Percentiles rank a stretch among this genome's conserved stretches.
phyloP scores from a whole-genome alignment of 1,140 invertebrate species.

The Drosophila persimilis region DNA sequence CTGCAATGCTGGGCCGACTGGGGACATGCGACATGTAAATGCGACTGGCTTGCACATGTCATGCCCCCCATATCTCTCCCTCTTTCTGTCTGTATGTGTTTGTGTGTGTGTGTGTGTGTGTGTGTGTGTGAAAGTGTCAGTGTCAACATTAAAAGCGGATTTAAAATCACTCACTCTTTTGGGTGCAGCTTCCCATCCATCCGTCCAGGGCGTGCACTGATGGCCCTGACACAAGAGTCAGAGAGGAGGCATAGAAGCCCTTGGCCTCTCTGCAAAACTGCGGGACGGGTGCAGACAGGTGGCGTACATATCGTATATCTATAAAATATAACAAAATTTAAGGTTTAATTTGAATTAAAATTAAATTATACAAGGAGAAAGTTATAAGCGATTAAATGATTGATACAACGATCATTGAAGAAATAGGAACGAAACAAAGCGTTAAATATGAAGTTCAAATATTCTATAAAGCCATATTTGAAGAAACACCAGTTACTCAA shows the following conservation, averaged over 20 bases:
- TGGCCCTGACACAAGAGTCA: slow-evolving; percentile 42
- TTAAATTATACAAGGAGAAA: too few species aligned
- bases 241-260: slow-evolving; percentile 60
- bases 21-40: slow-evolving; percentile 70
- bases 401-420: fast-evolving
- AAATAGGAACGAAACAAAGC: too few species aligned
- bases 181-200: not conserved
- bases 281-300: not conserved
- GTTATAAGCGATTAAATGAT: too few species aligned
- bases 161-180: slow-evolving; percentile 77
- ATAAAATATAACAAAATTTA: too few species aligned
- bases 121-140: slow-evolving; percentile 60
- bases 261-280: slow-evolving; percentile 35
- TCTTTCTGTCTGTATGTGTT: not conserved
- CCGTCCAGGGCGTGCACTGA: slow-evolving; percentile 1
- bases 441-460: too few species aligned
- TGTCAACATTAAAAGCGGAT: slow-evolving; percentile 83
- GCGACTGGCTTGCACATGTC: slow-evolving; percentile 75
- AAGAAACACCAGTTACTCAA: too few species aligned
- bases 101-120: too few species aligned
- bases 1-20: too few species aligned
- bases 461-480: too few species aligned
- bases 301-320: not conserved
- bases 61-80: slow-evolving; percentile 1
- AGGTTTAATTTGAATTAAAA: too few species aligned